These are phyloP conservation scores for Meliscaeva auricollis DNA, from an alignment of 2,888 invertebrate genomes.

Conservation along the genomic window DNA sequence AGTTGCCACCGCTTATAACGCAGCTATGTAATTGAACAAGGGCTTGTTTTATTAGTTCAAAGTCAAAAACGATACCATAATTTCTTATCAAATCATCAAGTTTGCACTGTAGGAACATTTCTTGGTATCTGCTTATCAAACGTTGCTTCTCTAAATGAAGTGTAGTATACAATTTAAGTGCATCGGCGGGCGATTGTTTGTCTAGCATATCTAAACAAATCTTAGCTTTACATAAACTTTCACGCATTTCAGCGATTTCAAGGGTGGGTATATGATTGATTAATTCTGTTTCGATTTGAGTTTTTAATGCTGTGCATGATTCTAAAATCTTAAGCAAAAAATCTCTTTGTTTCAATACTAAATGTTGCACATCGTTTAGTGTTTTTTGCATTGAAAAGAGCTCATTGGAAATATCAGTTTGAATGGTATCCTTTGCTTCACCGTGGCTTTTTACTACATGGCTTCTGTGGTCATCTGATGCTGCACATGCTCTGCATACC, in stretches of 20 bases:
- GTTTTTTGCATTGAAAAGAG: slow-evolving; percentile 89
- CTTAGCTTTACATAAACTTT: slow-evolving; percentile 87
- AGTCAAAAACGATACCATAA: slow-evolving; percentile 88
- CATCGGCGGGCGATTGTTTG: slow-evolving; percentile 85
- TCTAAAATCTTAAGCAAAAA: slow-evolving; percentile 90
- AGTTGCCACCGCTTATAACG: slow-evolving; percentile 74
- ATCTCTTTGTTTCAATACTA: slow-evolving; percentile 89
- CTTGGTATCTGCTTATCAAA: slow-evolving; percentile 88
- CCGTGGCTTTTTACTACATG: slow-evolving; percentile 89
- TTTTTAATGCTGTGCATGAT: slow-evolving; percentile 90
- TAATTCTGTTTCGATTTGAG: slow-evolving; percentile 90
- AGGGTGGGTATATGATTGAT: slow-evolving; percentile 88
- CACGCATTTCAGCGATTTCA: slow-evolving; percentile 88
- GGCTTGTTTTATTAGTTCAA: slow-evolving; percentile 88
- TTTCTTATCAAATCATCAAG: slow-evolving; percentile 89
- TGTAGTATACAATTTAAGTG: slow-evolving; percentile 87
- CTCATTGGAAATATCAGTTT: slow-evolving; percentile 88
- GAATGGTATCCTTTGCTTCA: slow-evolving; percentile 88
- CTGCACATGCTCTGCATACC: slow-evolving; percentile 88
- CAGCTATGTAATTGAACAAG: slow-evolving; percentile 86
- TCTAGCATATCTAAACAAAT: slow-evolving; percentile 87
- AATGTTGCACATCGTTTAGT: slow-evolving; percentile 88
- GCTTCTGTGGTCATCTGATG: slow-evolving; percentile 87
- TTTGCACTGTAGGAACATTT: slow-evolving; percentile 89
- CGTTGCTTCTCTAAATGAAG: slow-evolving; percentile 88